These are phyloP conservation scores for Hoplodrina blanda DNA, from an alignment of 2,888 invertebrate species.

Conservation along the genomic window DNA sequence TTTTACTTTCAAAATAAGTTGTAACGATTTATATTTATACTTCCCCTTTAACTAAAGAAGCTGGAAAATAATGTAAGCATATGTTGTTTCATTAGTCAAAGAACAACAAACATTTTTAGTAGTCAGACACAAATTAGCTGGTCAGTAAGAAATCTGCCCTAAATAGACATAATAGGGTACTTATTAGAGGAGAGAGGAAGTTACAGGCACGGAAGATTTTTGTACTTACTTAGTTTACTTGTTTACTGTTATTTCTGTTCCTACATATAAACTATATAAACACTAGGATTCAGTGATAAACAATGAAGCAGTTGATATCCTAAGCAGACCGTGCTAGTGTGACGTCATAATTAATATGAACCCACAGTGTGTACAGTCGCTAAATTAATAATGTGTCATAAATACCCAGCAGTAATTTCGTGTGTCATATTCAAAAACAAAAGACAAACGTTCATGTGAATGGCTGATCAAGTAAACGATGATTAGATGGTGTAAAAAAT, in stretches of 20 bases:
- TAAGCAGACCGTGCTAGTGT: not conserved
- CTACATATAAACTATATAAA: not conserved
- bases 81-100: too few species aligned
- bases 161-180: not conserved
- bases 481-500: not conserved
- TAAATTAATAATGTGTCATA: conserved; percentile 3
- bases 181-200: not conserved
- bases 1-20: not conserved
- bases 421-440: not conserved
- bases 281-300: not conserved
- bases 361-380: not conserved
- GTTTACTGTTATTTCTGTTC: conserved; percentile 2
- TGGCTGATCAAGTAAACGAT: not conserved
- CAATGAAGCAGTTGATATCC: conserved; percentile 15
- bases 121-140: too few species aligned
- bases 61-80: too few species aligned
- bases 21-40: too few species aligned
- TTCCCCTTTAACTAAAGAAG: too few species aligned
- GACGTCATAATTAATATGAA: not conserved
- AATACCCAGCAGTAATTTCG: not conserved
- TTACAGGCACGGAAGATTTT: not conserved
- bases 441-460: not conserved
- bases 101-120: too few species aligned
- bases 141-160: not conserved
- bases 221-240: not conserved